Base-by-base conservation (phyloP, 1,140 invertebrate genomes). In the Nylanderia fulva region DNA sequence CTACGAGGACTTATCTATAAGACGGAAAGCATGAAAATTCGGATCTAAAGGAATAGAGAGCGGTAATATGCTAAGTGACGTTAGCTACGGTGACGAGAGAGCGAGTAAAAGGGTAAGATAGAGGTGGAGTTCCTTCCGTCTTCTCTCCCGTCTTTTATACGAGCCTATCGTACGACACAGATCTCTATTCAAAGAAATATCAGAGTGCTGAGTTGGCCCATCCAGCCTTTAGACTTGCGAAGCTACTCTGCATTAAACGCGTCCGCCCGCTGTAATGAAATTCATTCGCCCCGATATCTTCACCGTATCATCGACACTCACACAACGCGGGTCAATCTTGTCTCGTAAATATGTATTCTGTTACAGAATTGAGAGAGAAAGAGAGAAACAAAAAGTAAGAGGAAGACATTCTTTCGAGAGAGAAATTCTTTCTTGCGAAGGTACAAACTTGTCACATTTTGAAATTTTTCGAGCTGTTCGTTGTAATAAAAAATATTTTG, bases 141-240 rank as follows among this genome's bases (percentile, higher is more conserved):
- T 54, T 85, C 21, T 83, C 56, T 45, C 54, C 52, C 68, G 69
- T 80, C 88, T 85, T 89, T 90, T 77, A 86, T 84, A 61, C 54
- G 56, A 63, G 86, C 45, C 80, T 92, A 92, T 92, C 92, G 79
- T 82, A 71, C 87, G 90, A 71, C 92, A 91, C 88, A 90, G 91
- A 92, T 92, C 92, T 92, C 85, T 91, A 91, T 92, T 92, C 90
- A 92, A 91, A 92, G 91, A 91, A 92, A 91, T 92, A 89, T 92
- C 91, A 88, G 91, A 88, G 91, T 91, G 91, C 91, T 91, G 91
- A 92, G 91, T 88, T 91, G 90, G 91, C 89, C 87, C 60, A 86
- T 85, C 79, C 87, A 86, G 36, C 75, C 84, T 52, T 77, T 84
- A 86, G 33, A 87, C 74, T 64, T 24, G 29, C 48, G 82, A 29